Conservation (phyloP, 2,113 vertebrate species). For the Oncorhynchus keta region DNA sequence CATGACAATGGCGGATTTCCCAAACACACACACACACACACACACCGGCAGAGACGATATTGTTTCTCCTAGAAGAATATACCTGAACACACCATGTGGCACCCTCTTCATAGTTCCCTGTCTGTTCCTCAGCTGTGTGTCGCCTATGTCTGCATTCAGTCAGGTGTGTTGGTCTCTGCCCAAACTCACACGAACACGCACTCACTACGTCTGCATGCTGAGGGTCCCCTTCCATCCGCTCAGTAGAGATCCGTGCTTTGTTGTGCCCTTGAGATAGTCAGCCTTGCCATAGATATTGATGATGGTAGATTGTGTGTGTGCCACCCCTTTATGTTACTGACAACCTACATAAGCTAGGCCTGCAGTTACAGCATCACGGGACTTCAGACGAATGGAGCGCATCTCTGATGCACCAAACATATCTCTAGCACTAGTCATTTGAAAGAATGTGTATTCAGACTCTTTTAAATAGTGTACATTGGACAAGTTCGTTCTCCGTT, state of each 20-base stretch:
- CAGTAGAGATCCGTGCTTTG: too few relatives aligned
- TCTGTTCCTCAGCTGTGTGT: not conserved
- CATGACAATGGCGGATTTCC: not conserved
- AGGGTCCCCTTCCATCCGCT: too few relatives aligned
- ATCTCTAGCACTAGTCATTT: too few relatives aligned
- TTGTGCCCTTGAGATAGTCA: conserved; percentile 1
- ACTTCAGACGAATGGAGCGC: not conserved
- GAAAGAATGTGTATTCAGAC: too few relatives aligned
- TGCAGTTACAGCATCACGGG: not conserved
- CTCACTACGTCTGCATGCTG: not conserved
- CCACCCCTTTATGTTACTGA: too few relatives aligned
- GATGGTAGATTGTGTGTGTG: conserved; percentile 1
- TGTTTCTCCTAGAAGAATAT: not conserved
- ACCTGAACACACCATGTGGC: not conserved
- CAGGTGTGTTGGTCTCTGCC: not conserved
- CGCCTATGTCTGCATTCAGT: not conserved
- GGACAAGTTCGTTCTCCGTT: too few relatives aligned
- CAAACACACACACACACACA: not conserved
- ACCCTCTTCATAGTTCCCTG: not conserved
- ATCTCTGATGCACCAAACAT: too few relatives aligned
- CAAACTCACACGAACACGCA: conserved; percentile 20
- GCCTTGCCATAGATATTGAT: not conserved
- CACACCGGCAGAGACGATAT: not conserved
- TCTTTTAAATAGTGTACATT: too few relatives aligned
- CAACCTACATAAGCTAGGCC: too few relatives aligned